Percentiles rank a stretch among this genome's conserved stretches.
These are phyloP conservation scores for Paramormyrops hopkinsi DNA, from an alignment of 2,797 vertebrate genomes.

Conservation along the genomic window DNA sequence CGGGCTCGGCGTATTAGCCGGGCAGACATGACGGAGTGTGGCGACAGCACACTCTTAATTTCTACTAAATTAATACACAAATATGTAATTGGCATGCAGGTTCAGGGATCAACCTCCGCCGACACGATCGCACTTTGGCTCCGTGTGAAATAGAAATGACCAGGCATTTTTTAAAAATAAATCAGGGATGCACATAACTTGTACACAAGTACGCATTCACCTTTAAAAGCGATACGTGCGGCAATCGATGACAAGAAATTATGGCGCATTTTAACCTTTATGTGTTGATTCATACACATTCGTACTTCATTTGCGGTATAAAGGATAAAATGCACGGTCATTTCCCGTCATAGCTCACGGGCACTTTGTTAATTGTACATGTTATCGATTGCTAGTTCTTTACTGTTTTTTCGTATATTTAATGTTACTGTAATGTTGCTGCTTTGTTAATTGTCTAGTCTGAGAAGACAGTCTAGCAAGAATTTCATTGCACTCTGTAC, in stretches of 20 bases:
- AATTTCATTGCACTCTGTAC: not conserved
- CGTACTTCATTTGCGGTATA: not conserved
- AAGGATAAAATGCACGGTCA: not conserved
- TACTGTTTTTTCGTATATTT: not conserved
- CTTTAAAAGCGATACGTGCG: not conserved
- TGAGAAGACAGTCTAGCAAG: not conserved
- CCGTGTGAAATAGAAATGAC: not conserved
- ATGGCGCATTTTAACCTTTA: not conserved
- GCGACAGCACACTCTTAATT: not conserved
- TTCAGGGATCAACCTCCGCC: not conserved
- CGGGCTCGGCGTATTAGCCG: too few species aligned
- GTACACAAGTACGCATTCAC: not conserved
- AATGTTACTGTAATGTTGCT: not conserved
- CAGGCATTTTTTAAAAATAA: not conserved
- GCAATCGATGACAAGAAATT: not conserved
- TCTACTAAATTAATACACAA: not conserved
- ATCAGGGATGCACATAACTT: not conserved
- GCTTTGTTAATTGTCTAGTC: not conserved
- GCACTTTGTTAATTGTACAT: not conserved
- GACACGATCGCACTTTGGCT: not conserved
- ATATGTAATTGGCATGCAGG: not conserved
- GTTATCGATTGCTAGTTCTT: not conserved
- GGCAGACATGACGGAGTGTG: too few species aligned
- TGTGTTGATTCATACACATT: not conserved
- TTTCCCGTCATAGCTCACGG: not conserved